These are phyloP conservation scores for Eucidaris tribuloides DNA, from an alignment of 35 echinoderm and acorn worm genomes.

Conservation along the genomic window DNA sequence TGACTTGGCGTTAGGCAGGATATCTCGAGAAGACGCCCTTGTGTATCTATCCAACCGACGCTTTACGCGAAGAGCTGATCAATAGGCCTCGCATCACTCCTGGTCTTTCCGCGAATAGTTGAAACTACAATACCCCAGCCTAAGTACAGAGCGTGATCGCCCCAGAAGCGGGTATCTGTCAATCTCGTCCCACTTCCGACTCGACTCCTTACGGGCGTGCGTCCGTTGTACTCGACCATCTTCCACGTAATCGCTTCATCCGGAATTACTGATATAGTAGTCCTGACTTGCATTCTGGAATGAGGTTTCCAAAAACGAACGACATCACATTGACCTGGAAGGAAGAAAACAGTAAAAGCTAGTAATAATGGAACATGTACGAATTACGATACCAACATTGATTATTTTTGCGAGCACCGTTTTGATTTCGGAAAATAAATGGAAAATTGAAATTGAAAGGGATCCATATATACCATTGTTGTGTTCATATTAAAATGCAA, in stretches of 20 bases:
- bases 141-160: slow-evolving; percentile 67
- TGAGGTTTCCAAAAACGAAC: slow-evolving; percentile 8
- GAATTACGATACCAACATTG: too few species aligned
- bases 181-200: slow-evolving; percentile 30
- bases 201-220: slow-evolving; percentile 45
- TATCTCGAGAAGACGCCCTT: slow-evolving; percentile 69
- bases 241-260: slow-evolving; percentile 34
- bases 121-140: slow-evolving; percentile 76
- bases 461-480: too few species aligned
- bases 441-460: too few species aligned
- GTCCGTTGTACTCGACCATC: slow-evolving; percentile 64
- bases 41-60: slow-evolving; percentile 87
- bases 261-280: slow-evolving; percentile 43
- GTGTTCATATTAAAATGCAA: too few species aligned
- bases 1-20: slow-evolving; percentile 73
- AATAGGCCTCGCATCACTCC: not conserved
- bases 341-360: too few species aligned
- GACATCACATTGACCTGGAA: slow-evolving; percentile 53
- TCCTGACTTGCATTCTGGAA: slow-evolving; percentile 47
- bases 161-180: slow-evolving; percentile 82
- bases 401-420: too few species aligned
- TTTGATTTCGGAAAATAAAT: too few species aligned
- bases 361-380: too few species aligned
- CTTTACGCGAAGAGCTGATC: slow-evolving; percentile 50
- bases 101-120: slow-evolving; percentile 13